Evolutionary conservation across 2,113 vertebrate genomes (phyloP), one percentile per base, ranked within the genome.

Genomic region (Grammomys dolichurus): DNA sequence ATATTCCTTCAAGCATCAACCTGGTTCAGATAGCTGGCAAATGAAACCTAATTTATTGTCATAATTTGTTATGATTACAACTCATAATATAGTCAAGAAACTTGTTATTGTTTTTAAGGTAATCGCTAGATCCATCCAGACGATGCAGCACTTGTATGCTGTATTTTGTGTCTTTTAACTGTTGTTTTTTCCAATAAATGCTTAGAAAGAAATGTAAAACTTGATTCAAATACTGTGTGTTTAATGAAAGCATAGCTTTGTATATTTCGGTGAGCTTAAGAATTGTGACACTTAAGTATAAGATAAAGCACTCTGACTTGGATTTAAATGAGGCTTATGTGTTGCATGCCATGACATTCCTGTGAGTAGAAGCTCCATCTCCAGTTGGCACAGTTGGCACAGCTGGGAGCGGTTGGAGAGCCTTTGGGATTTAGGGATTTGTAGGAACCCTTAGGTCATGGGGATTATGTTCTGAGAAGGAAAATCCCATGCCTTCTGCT

Each of bases 221-320:
- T 75, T 92, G 67, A 89, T 51, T 81, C 11, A 90, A 90, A 89
- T 31, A 48, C 24, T 24, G 17, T 11, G 33, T 54, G 28, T 87
- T 95, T 85, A 93, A 65, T 84, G 63, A 94, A 93, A 90, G 70
- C 16, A 91, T 31, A 76, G 14, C n/a, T 56, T 94, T 16, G n/a
- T 7, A 84, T 87, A 19, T 90, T 94, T 94, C 14, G 89, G 63
- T 26, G 56, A 73, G 7, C 78, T 90, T 40, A 20, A 12, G 80
- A 95, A 51, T 63, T 85, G 73, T 94, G 22, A 17, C 19, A 86
- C 20, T 58, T 10, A 70, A 90, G 19, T 88, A 69, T 72, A 67
- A 89, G 51, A 28, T 63, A 86, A 91, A 87, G 5, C 17, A 75
- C 17, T 20, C 72, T 73, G 43, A 20, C 7, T 60, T 11, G 19